These are phyloP conservation scores for Orientallactaga bullata DNA, from an alignment of 2,113 vertebrate genomes.

Conservation along the genomic window DNA sequence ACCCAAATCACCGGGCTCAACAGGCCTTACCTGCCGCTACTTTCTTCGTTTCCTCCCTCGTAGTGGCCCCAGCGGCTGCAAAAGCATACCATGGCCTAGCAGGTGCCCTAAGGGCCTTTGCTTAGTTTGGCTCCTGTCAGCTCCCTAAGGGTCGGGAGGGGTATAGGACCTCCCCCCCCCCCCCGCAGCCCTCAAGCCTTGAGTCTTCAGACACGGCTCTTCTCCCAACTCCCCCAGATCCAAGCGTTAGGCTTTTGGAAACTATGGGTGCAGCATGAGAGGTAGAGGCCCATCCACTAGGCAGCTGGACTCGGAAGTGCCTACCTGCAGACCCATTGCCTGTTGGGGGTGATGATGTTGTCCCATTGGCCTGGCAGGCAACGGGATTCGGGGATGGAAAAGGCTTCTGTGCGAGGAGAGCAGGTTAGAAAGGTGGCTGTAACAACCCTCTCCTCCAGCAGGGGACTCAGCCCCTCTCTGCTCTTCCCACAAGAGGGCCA, in stretches of 20 bases:
- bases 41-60: conserved; percentile 57
- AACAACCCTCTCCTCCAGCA: neutral
- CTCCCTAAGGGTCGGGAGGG: neutral
- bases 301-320: neutral
- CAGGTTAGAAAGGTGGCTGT: neutral
- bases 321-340: conserved; percentile 84
- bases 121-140: neutral
- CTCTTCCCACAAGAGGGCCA: neutral
- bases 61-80: conserved; percentile 71
- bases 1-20: neutral
- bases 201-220: neutral
- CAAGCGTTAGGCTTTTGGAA: neutral
- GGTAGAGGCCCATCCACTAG: neutral
- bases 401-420: conserved; percentile 76
- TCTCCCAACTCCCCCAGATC: neutral
- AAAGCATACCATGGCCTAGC: conserved; percentile 62
- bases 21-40: conserved; percentile 79
- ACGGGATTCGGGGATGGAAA: conserved; percentile 54
- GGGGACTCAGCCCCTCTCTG: neutral
- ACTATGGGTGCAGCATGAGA: neutral
- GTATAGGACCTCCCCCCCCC: no score
- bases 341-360: neutral
- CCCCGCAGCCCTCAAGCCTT: neutral
- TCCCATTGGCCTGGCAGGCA: conserved; percentile 75
- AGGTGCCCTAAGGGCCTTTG: neutral